Conservation (phyloP, 2,888 invertebrate species). For the Rhimphoctona megacephalus region DNA sequence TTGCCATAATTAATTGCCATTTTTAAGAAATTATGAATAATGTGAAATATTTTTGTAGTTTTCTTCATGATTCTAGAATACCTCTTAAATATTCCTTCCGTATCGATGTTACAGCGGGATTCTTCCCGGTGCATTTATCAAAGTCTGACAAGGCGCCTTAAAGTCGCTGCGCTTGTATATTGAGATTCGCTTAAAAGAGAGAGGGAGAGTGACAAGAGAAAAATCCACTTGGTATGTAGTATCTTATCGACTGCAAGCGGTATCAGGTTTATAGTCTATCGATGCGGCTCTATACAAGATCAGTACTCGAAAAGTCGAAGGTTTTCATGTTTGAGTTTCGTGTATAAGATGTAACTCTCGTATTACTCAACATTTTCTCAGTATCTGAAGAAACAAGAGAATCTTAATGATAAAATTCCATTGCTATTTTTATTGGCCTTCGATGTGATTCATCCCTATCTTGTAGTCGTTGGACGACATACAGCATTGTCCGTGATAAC, state of each 20-base stretch:
- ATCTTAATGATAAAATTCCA: slow-evolving; percentile 34
- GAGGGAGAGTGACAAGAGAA: neutral
- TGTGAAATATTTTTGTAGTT: neutral
- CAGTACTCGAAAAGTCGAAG: slow-evolving; percentile 30
- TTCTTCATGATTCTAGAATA: neutral
- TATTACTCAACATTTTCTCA: slow-evolving; percentile 49
- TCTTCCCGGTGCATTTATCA: slow-evolving; percentile 35
- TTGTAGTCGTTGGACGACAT: neutral
- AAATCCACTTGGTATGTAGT: slow-evolving; percentile 21
- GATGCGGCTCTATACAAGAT: slow-evolving; percentile 32
- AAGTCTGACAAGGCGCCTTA: slow-evolving; percentile 45
- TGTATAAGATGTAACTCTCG: neutral
- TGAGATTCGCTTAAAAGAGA: slow-evolving; percentile 13
- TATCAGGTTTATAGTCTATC: slow-evolving; percentile 58
- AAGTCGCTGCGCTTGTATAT: slow-evolving; percentile 24
- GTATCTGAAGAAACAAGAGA: slow-evolving; percentile 18
- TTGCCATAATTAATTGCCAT: neutral
- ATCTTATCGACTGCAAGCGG: slow-evolving; percentile 59
- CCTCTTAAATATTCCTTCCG: slow-evolving; percentile 8
- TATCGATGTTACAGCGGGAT: slow-evolving; percentile 37
- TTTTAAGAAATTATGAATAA: neutral
- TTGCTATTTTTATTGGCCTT: slow-evolving; percentile 25
- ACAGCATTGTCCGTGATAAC: neutral
- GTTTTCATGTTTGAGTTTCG: neutral
- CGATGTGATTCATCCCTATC: slow-evolving; percentile 40